Conservation (phyloP, 2,797 vertebrate species). For the Prunella strophiata region DNA sequence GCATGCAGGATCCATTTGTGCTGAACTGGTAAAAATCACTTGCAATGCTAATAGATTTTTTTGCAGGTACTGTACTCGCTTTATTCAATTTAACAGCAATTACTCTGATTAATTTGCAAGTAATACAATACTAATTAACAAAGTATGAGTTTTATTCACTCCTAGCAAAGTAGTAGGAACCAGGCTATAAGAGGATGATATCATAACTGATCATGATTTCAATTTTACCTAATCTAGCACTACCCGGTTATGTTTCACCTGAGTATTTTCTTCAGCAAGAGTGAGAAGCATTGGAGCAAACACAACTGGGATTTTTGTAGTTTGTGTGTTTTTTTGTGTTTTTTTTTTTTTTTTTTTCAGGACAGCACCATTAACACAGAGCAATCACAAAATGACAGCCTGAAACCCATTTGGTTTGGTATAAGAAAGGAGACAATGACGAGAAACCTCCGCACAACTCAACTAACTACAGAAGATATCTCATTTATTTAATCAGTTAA, state of each 20-base stretch:
- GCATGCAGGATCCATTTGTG: background rate
- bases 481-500: conserved; percentile 60
- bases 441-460: conserved; percentile 25
- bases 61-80: background rate
- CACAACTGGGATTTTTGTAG: background rate
- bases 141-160: background rate
- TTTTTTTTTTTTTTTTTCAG: background rate
- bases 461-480: conserved; percentile 62
- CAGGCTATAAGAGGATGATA: background rate
- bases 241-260: background rate
- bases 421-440: conserved; percentile 18
- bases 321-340: fast-evolving
- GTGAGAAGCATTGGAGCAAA: background rate
- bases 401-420: background rate
- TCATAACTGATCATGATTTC: background rate
- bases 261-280: background rate
- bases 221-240: background rate
- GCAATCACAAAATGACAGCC: background rate
- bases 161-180: background rate
- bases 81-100: background rate
- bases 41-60: background rate
- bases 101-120: background rate
- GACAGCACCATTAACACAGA: background rate
- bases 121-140: background rate
- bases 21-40: background rate